Base-by-base conservation (phyloP, 2,888 invertebrate species). In the Thysanoteuthis rhombus region DNA sequence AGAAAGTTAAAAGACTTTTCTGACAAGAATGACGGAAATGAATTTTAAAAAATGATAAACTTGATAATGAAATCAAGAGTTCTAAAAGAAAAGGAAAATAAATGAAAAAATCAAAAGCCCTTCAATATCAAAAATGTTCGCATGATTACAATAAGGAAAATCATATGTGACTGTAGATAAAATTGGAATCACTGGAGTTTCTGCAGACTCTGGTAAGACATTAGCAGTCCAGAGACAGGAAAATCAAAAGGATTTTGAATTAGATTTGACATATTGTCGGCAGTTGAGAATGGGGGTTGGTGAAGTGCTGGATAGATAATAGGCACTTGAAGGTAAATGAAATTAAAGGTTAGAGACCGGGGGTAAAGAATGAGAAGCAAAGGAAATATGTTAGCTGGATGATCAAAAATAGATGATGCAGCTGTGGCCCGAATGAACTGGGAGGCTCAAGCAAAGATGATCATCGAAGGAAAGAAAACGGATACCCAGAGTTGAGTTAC, bases 101-200 rank as follows among this genome's bases (percentile, higher is more conserved):
- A 10, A 75, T 75, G 0, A 75, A 75, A 36, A 75, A 75, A 75
- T 36, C 10, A 36, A 10, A 75, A n/a, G n/a, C 75, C 75, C 36
- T 75, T n/a, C n/a, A 36, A 75, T 75, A n/a, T 36, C 19, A 19
- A n/a, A 75, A 75, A 75, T 75, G 19, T n/a, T 16, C n/a, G 12
- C n/a, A 75, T 75, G n/a, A 75, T 75, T 36, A 75, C n/a, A 75
- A 75, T 75, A 75, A 75, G 19, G 75, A 75, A 75, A 75, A 75
- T 75, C n/a, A n/a, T 75, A 75, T 75, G 75, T 75, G 75, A 75
- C 75, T 75, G n/a, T 75, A 75, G n/a, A 75, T 75, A 75, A 75
- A 75, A 36, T 36, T 75, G 16, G 36, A n/a, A 75, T 75, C 75
- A 75, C 25, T 75, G 75, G 19, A n/a, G n/a, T 75, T 75, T 75